These are phyloP conservation scores for Phalloptychus januarius DNA, from an alignment of 2,797 vertebrate genomes.

Conservation along the genomic window DNA sequence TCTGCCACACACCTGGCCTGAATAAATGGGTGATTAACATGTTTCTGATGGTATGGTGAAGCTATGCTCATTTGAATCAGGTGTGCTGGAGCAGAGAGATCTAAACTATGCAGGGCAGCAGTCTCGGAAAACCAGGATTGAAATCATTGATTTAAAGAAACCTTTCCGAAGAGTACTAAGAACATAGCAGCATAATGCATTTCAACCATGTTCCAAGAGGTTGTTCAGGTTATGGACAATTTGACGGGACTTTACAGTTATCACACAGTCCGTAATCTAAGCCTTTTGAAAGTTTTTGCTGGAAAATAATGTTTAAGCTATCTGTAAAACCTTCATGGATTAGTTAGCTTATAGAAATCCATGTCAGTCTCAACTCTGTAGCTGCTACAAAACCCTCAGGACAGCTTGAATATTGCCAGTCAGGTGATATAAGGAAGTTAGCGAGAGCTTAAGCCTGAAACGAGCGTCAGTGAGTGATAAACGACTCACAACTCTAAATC, in stretches of 20 bases:
- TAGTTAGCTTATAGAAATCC: slow-evolving; percentile 25
- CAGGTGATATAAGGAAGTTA: slow-evolving; percentile 58
- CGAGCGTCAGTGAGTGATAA: slow-evolving; percentile 52
- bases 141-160: not conserved
- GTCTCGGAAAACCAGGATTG: too few species aligned
- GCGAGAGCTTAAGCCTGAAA: slow-evolving; percentile 37
- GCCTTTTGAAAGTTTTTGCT: not conserved
- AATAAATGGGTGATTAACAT: too few species aligned
- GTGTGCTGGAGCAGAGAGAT: too few species aligned
- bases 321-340: slow-evolving; percentile 26
- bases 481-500: slow-evolving; percentile 28
- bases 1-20: too few species aligned
- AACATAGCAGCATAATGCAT: not conserved
- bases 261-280: not conserved
- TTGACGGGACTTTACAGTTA: not conserved
- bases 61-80: too few species aligned
- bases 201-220: not conserved
- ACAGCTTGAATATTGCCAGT: slow-evolving; percentile 33
- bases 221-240: not conserved
- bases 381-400: slow-evolving; percentile 46
- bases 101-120: too few species aligned
- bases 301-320: slow-evolving; percentile 28
- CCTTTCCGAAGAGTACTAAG: not conserved
- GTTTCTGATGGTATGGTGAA: too few species aligned
- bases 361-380: slow-evolving; percentile 21